These are phyloP conservation scores for Enteromius afrohamiltoni DNA, from an alignment of 2,797 vertebrate genomes.

Conservation along the genomic window DNA sequence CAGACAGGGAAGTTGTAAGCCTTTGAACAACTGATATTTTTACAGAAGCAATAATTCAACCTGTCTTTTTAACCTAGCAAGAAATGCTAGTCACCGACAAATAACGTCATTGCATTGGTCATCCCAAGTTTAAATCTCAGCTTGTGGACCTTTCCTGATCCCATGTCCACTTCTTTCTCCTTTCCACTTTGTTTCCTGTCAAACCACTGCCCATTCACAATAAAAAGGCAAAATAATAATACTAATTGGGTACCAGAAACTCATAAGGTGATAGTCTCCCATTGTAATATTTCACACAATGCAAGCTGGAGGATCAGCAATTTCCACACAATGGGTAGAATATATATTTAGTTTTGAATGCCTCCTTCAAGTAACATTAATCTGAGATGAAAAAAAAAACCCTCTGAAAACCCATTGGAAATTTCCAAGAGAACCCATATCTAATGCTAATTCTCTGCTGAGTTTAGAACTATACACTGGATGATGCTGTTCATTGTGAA, in stretches of 20 bases:
- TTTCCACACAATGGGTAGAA: not conserved
- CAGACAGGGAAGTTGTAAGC: not conserved
- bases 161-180: not conserved
- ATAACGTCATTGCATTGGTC: not conserved
- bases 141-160: not conserved
- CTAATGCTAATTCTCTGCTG: not conserved
- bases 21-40: not conserved
- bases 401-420: conserved; percentile 9
- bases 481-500: conserved; percentile 25
- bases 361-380: not conserved
- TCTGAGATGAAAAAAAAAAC: not conserved
- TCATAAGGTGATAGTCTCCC: not conserved
- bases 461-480: not conserved
- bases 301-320: not conserved
- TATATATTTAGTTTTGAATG: not conserved
- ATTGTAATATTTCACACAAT: not conserved
- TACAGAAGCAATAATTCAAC: not conserved
- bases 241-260: too few relatives aligned
- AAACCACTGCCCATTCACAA: not conserved
- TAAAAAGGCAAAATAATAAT: not conserved
- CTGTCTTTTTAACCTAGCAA: not conserved
- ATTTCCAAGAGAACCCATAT: not conserved
- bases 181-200: not conserved
- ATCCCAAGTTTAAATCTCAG: not conserved
- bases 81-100: not conserved